A percentile compares a stretch with the other conserved stretches of the same genome.
These are phyloP conservation scores for Paralinhomoeus sp. DNA, from an alignment of 2,888 invertebrate species.

Conservation along the genomic window DNA sequence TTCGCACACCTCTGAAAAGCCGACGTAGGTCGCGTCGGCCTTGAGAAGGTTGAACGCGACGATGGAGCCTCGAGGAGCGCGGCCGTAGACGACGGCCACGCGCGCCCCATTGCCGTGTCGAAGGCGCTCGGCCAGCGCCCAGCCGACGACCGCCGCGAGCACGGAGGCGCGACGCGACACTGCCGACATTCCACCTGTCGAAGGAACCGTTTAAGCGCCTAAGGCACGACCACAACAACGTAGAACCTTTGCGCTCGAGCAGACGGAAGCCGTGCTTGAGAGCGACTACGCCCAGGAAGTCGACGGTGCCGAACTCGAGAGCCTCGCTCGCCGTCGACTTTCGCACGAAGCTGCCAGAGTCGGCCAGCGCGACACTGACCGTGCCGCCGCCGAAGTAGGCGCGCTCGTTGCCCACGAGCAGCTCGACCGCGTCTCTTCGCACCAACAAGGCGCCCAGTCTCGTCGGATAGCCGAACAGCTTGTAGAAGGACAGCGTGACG, in stretches of 20 bases:
- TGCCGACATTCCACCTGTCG: too few relatives aligned
- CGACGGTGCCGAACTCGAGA: too few relatives aligned
- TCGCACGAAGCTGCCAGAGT: constrained; percentile 34
- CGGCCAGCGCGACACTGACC: constrained; percentile 55
- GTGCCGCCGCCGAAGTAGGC: constrained; percentile 84
- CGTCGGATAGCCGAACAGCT: constrained; percentile 76
- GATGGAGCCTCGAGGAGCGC: constrained; percentile 50
- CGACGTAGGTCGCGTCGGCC: constrained; percentile 52
- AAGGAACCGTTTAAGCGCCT: too few relatives aligned
- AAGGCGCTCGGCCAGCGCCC: too few relatives aligned
- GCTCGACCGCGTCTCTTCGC: constrained; percentile 35
- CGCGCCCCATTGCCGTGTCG: too few relatives aligned
- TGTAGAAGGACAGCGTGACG: constrained; percentile 76
- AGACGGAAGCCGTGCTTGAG: too few relatives aligned
- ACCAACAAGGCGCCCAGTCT: constrained; percentile 73
- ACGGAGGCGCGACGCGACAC: too few relatives aligned
- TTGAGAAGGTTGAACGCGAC: constrained; percentile 66
- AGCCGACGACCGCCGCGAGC: too few relatives aligned
- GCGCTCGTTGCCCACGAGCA: constrained; percentile 29
- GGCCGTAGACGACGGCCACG: constrained; percentile 7
- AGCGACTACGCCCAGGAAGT: too few relatives aligned
- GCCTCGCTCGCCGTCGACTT: too few relatives aligned
- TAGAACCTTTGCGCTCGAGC: too few relatives aligned
- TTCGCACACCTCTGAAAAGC: constrained; percentile 52
- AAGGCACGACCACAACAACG: too few relatives aligned